Conservation (phyloP, 2,797 vertebrate genomes). For the Gambusia yucatana region DNA sequence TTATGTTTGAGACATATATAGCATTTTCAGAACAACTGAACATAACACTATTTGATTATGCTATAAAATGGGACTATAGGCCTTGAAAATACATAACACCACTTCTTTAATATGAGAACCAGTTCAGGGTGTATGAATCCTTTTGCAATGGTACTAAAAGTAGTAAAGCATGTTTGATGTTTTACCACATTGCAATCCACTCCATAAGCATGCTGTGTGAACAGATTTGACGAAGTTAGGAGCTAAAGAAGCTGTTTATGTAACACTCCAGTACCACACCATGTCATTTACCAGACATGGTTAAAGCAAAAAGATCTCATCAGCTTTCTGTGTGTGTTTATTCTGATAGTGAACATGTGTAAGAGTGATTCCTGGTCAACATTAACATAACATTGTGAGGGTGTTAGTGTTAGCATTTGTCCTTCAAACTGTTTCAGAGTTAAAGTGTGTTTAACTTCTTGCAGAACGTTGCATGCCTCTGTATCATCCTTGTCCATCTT, state of each 20-base stretch:
- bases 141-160: background rate
- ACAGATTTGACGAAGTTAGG: background rate
- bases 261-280: background rate
- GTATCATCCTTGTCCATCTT: background rate
- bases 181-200: background rate
- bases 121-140: background rate
- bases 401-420: background rate
- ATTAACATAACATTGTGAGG: background rate
- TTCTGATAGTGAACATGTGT: background rate
- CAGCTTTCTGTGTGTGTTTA: background rate
- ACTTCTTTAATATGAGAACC: background rate
- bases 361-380: background rate
- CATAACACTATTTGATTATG: background rate
- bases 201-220: background rate
- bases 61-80: too few relatives aligned
- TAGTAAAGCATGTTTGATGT: background rate
- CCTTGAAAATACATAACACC: background rate
- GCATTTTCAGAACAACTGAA: background rate
- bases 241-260: background rate
- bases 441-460: background rate
- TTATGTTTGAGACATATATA: background rate
- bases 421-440: background rate
- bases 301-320: background rate
- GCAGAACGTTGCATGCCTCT: background rate
- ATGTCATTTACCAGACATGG: background rate